Conservation (phyloP, 2,888 invertebrate genomes). For the Fabriciana adippe region DNA sequence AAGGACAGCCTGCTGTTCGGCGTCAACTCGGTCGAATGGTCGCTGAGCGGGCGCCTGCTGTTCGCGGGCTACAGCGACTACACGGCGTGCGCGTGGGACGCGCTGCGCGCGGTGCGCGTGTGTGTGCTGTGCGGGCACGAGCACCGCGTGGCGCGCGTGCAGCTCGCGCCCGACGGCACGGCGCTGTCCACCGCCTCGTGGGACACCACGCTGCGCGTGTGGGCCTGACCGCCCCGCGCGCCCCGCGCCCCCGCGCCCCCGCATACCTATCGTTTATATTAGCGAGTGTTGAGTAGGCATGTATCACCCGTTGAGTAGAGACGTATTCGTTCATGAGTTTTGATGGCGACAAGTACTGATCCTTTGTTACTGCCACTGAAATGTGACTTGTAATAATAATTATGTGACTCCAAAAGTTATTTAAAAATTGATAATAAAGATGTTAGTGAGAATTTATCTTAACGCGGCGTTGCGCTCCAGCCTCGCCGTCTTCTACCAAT, state of each 20-base stretch:
- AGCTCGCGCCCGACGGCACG: slow-evolving; percentile 98
- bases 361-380: slow-evolving; percentile 18
- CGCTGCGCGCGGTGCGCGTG: slow-evolving; percentile 94
- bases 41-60: slow-evolving; percentile 95
- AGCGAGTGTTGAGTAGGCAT: not conserved
- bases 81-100: slow-evolving; percentile 99
- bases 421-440: slow-evolving; percentile 44
- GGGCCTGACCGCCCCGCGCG: slow-evolving; percentile 29
- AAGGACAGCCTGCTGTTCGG: slow-evolving; percentile 99
- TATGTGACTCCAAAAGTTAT: slow-evolving; percentile 6
- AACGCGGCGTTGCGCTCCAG: slow-evolving; percentile 51
- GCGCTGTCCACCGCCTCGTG: slow-evolving; percentile 98
- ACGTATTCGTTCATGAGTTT: slow-evolving; percentile 86
- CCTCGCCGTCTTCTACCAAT: slow-evolving; percentile 42
- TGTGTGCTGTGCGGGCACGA: slow-evolving; percentile 97
- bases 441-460: slow-evolving; percentile 76
- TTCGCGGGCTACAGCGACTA: slow-evolving; percentile 99
- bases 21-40: slow-evolving; percentile 98
- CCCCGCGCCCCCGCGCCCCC: not conserved
- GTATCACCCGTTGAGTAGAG: not conserved
- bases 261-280: not conserved
- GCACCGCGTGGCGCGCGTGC: slow-evolving; percentile 95
- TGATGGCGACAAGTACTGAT: slow-evolving; percentile 71
- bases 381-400: not conserved
- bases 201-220: slow-evolving; percentile 81